Base-by-base conservation (phyloP, 2,797 vertebrate species). In the Falco cherrug region DNA sequence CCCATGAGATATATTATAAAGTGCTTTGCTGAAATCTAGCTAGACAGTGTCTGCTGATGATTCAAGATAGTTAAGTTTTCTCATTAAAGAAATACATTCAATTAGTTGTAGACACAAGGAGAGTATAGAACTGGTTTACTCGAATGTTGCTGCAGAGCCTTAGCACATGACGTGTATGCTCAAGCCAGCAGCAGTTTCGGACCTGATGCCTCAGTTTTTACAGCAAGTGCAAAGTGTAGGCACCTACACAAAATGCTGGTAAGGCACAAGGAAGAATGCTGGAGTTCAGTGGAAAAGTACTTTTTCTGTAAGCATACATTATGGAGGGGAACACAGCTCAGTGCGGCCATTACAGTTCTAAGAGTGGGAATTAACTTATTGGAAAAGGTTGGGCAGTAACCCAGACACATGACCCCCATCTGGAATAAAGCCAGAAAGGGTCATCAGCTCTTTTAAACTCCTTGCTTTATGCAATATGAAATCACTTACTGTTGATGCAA, bases 401-500 rank as follows among this genome's bases (percentile, higher is more conserved):
- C 47, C 82, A 89, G 73, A 93, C 61, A 89, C 5, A 51, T 33
- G 16, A 93, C 61, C 78, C 28, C 15, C 17, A 84, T 15, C 59
- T 86, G 89, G 90, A 93, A 88, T 35, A 86, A 88, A 60, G 78
- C 89, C 90, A 96, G 70, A 90, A 79, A 87, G 51, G 76, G 78
- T 91, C 84, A 97, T 85, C 76, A 78, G 41, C 51, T 93, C 87
- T 59, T 91, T 89, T 94, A 78, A 96, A 95, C 51, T 80, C 59
- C 35, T 80, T 91, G 87, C 84, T 89, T 89, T 90, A 84, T 86
- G 79, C 83, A 85, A 89, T 41, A 82, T 60, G 79, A 97, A 95
- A 97, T 94, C 94, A 75, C 89, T 90, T 81, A 80, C 63, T 94
- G 50, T 92, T 94, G 86, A 91, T 92, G 89, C 84, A 93, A 95